phyloP scores from a whole-genome alignment of 2,113 vertebrate genomes.

The Bufo gargarizans region DNA sequence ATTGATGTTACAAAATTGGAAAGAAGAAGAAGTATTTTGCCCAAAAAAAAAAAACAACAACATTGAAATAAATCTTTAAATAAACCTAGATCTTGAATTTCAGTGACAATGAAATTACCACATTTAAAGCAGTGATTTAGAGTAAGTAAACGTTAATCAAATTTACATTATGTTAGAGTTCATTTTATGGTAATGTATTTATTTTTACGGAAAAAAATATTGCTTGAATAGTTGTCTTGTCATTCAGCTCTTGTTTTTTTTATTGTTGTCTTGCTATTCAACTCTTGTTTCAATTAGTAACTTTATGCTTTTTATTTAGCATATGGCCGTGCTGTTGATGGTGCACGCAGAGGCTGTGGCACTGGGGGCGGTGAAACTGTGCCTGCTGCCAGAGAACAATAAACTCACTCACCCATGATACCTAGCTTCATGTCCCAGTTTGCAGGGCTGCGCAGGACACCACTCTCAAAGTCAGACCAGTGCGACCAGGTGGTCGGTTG shows the following conservation, averaged over 20 bases:
- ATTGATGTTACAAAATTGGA: slow-evolving; percentile 25
- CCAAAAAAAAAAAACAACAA: neutral
- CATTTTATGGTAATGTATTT: neutral
- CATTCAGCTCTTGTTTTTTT: neutral
- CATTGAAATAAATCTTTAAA: neutral
- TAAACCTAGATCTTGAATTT: neutral
- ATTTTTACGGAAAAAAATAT: neutral
- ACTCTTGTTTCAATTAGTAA: no score
- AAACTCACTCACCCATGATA: no score
- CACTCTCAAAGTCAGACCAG: no score
- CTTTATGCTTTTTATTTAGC: no score
- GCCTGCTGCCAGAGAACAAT: no score
- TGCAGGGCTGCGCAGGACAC: no score
- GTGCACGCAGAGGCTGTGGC: no score
- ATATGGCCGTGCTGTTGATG: no score
- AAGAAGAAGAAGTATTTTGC: neutral
- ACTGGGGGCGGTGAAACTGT: no score
- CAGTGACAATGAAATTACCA: neutral
- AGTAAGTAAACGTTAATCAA: neutral
- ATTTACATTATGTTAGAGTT: neutral
- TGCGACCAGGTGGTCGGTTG: no score
- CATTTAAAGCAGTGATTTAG: neutral
- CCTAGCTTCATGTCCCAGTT: no score
- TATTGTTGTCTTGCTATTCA: no score
- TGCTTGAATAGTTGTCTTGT: neutral